Conservation (phyloP, 2,888 invertebrate genomes). For the Platynereis dumerilii region DNA sequence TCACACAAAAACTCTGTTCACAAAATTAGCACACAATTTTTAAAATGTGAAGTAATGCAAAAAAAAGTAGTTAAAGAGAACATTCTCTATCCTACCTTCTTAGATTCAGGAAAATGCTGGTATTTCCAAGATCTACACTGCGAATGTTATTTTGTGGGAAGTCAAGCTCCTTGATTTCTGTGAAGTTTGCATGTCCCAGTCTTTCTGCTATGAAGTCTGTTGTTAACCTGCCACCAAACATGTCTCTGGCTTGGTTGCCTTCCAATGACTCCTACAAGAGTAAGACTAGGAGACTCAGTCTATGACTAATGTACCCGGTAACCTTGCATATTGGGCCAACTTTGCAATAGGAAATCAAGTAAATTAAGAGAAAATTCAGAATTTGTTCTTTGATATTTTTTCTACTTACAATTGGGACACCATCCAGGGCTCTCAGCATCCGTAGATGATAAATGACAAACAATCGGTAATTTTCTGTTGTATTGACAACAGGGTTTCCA, state of each 20-base stretch:
- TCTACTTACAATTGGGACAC: constrained; percentile 60
- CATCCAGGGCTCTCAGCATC: constrained; percentile 61
- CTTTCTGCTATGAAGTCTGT: constrained; percentile 62
- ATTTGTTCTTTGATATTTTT: no score
- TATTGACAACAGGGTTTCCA: constrained; percentile 58
- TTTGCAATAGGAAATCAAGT: no score
- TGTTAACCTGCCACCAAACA: constrained; percentile 62
- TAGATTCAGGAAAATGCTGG: constrained; percentile 57
- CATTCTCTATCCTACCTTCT: constrained; percentile 56
- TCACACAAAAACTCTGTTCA: no score
- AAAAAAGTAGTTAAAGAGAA: no score
- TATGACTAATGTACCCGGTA: no score
- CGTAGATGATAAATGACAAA: constrained; percentile 63
- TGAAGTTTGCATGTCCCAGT: constrained; percentile 56
- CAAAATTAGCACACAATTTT: no score
- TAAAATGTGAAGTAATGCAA: no score
- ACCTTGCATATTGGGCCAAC: no score
- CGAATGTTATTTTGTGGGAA: constrained; percentile 57
- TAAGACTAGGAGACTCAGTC: no score
- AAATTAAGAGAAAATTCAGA: no score
- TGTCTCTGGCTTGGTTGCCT: constrained; percentile 57
- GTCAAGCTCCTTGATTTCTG: constrained; percentile 60
- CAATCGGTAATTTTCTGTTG: constrained; percentile 59
- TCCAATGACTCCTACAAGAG: constrained; percentile 52
- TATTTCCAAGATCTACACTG: constrained; percentile 59